A percentile compares a stretch with the other conserved stretches of the same genome.
Evolutionary conservation across 2,888 invertebrate species (phyloP).

Genomic region (Neocrepidodera transversa): DNA sequence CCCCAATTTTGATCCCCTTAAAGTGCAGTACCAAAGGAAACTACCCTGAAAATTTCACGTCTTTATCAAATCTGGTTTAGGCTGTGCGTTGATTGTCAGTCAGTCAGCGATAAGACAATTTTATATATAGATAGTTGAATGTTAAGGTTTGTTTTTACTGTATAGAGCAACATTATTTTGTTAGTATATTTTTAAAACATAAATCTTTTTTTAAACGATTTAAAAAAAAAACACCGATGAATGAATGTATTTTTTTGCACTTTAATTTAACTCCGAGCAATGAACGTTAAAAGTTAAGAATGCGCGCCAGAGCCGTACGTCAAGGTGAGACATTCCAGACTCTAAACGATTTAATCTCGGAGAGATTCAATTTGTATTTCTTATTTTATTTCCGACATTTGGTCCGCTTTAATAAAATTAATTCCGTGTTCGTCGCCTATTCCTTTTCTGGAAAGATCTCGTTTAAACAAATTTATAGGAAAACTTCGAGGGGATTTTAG

Average conservation of each 20-base stretch:
- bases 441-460: constrained; percentile 27
- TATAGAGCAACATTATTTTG: too few species aligned
- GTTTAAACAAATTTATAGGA: constrained; percentile 33
- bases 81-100: too few species aligned
- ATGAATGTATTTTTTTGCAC: constrained; percentile 5
- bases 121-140: too few species aligned
- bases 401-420: constrained; percentile 26
- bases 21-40: too few species aligned
- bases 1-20: too few species aligned
- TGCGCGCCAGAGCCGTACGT: constrained; percentile 10
- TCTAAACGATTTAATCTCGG: constrained; percentile 15
- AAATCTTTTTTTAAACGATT: too few species aligned
- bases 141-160: too few species aligned
- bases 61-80: too few species aligned
- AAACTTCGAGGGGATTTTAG: constrained; percentile 31
- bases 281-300: constrained; percentile 15
- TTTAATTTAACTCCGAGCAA: not conserved
- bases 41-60: too few species aligned
- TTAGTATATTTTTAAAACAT: too few species aligned
- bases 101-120: too few species aligned
- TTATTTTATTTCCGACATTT: constrained; percentile 25
- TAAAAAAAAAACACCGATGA: too few species aligned
- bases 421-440: constrained; percentile 22
- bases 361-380: constrained; percentile 19
- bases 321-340: constrained; percentile 17